Percentiles rank a stretch among this genome's conserved stretches.
Conservation (phyloP, 2,797 vertebrate genomes). For the Sebastes umbrosus region DNA sequence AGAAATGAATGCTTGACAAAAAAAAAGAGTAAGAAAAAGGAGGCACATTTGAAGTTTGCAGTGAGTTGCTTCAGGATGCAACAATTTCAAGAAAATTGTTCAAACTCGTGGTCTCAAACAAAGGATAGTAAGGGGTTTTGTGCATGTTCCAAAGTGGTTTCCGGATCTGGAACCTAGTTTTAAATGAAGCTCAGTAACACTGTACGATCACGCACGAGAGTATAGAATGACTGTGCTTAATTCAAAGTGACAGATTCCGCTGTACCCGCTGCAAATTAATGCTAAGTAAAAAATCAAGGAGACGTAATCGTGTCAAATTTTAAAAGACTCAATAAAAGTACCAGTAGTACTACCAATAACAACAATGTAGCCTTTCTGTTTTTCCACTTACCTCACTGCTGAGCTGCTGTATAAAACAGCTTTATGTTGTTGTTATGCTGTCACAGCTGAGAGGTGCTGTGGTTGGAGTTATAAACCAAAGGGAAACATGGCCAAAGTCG, state of each 20-base stretch:
- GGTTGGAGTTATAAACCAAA: slow-evolving; percentile 31
- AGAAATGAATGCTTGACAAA: slow-evolving; percentile 52
- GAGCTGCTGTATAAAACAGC: slow-evolving; percentile 65
- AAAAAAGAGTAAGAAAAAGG: slow-evolving; percentile 26
- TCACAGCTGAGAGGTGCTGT: slow-evolving; percentile 53
- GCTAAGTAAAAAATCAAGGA: slow-evolving; percentile 36
- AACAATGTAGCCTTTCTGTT: slow-evolving; percentile 63
- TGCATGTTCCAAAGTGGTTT: slow-evolving; percentile 22
- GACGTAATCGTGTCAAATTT: slow-evolving; percentile 30
- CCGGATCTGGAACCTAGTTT: slow-evolving; percentile 13
- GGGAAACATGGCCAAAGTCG: slow-evolving; percentile 33
- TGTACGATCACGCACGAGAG: background rate
- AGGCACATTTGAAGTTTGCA: slow-evolving; percentile 46
- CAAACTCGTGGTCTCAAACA: slow-evolving; percentile 36
- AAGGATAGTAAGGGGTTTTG: background rate
- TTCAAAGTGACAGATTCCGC: slow-evolving; percentile 23
- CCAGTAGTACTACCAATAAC: slow-evolving; percentile 35
- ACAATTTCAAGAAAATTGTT: slow-evolving; percentile 33
- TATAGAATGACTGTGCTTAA: background rate
- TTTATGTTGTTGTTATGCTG: slow-evolving; percentile 70
- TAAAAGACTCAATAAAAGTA: slow-evolving; percentile 47
- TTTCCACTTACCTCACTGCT: slow-evolving; percentile 78
- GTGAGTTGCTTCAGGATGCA: slow-evolving; percentile 12
- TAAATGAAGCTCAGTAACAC: background rate
- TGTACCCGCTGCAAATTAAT: background rate